A percentile compares a stretch with the other conserved stretches of the same genome.
phyloP scores from a whole-genome alignment of 2,888 invertebrate species.

The Lymantria monacha region DNA sequence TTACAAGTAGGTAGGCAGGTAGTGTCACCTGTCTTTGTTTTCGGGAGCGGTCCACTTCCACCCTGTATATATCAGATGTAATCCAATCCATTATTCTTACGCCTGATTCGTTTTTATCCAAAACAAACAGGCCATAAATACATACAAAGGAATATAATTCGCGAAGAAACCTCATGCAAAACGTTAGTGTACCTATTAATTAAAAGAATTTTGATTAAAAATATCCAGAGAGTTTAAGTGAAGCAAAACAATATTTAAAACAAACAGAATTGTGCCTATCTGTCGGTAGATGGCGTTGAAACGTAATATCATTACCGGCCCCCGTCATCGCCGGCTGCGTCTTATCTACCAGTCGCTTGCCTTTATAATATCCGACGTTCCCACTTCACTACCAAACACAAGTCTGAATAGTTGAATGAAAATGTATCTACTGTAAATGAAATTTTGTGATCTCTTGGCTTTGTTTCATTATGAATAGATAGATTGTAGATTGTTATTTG shows the following conservation, averaged over 20 bases:
- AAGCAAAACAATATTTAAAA: constrained; percentile 33
- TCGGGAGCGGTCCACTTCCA: too few relatives aligned
- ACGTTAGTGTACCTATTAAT: too few relatives aligned
- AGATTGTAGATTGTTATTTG: background rate
- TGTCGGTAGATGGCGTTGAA: constrained; percentile 34
- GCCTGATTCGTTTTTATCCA: too few relatives aligned
- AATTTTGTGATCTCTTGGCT: constrained; percentile 21
- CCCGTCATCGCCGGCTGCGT: constrained; percentile 33
- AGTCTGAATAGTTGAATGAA: constrained; percentile 33
- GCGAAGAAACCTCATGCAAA: too few relatives aligned
- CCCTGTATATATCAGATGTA: too few relatives aligned
- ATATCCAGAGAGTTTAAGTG: constrained; percentile 27
- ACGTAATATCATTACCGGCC: constrained; percentile 38
- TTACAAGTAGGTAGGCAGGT: too few relatives aligned
- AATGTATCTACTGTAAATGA: constrained; percentile 22
- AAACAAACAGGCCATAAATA: too few relatives aligned
- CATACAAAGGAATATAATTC: too few relatives aligned
- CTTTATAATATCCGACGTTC: constrained; percentile 39
- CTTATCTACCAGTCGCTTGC: constrained; percentile 39
- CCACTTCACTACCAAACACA: constrained; percentile 28
- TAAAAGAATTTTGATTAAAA: too few relatives aligned
- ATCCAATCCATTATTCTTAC: too few relatives aligned
- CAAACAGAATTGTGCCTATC: constrained; percentile 37
- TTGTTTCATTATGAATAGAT: constrained; percentile 13
- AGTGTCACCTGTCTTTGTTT: too few relatives aligned